phyloP scores from a whole-genome alignment of 2,888 invertebrate species.

The Caenorhabditis afra region DNA sequence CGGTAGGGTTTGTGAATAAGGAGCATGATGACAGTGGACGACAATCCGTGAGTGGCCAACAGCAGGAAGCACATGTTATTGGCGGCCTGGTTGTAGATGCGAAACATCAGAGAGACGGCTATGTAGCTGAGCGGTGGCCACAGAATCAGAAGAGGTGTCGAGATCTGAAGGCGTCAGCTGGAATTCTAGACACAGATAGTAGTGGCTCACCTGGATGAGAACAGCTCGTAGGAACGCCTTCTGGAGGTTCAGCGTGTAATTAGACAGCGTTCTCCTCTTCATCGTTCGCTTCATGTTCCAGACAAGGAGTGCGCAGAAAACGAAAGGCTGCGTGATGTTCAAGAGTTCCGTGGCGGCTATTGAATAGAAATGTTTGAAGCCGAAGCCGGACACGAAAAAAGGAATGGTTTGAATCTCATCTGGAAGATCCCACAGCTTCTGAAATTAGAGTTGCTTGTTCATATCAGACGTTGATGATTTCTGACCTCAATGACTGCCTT shows the following conservation, averaged over 20 bases:
- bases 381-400: too few species aligned
- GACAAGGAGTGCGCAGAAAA: too few species aligned
- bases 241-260: too few species aligned
- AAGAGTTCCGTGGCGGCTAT: too few species aligned
- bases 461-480: not conserved
- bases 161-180: not conserved
- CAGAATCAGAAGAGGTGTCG: not conserved
- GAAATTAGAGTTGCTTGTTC: not conserved
- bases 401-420: too few species aligned
- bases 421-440: not conserved
- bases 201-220: too few species aligned
- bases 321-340: too few species aligned
- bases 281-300: too few species aligned
- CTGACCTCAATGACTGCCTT: not conserved
- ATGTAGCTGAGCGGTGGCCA: not conserved
- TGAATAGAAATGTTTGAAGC: too few species aligned
- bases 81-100: not conserved
- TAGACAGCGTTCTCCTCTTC: too few species aligned
- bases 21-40: not conserved
- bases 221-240: too few species aligned
- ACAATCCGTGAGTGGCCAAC: not conserved
- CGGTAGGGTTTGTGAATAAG: constrained; percentile 5
- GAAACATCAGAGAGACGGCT: not conserved
- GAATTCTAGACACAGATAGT: too few species aligned
- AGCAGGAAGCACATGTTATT: not conserved